Base-by-base conservation (phyloP, 2,113 vertebrate species). In the Picathartes gymnocephalus region DNA sequence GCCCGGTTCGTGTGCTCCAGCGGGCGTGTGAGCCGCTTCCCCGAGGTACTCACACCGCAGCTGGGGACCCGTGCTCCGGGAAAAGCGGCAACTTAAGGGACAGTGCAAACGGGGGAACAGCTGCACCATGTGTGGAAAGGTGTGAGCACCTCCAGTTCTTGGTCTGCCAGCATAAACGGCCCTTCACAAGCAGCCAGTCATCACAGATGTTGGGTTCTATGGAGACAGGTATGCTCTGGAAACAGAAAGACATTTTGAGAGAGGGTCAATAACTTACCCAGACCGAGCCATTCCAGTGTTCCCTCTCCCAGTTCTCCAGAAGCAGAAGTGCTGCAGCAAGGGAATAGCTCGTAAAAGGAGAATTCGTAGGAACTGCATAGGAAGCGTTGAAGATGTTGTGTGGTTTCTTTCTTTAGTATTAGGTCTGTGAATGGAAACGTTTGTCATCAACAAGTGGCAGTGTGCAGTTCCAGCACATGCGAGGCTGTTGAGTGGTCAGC, bases 121-220 rank as follows among this genome's bases (percentile, higher is more conserved):
- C 57, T 3, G 51, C 40, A 10, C 3, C 74, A 0, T 3, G 3
- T 3, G 4, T 1, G 6, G 70, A 12, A 39, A 45, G 54, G 76
- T 10, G 62, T 5, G 79, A 53, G 58, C 54, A 3, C 19, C n/a
- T 28, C 37, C 3, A 0, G 15, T 0, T 18, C 37, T 40, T 2
- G 30, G 4, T 30, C 17, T 48, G 40, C 39, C 28, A 1, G 23
- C 6, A 3, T 3, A 4, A n/a, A 37, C 13, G 11, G 2, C 6
- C 4, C 56, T 44, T 53, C 22, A 5, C 42, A 22, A 4, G 15
- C 53, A 14, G 16, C 31, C n/a, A 10, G 1, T 9, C 18, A 2
- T 3, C 27, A 4, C 39, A 16, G 25, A 2, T 11, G n/a, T 9
- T 16, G 3, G 2, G 1, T 28, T 56, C 56, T 14, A 2, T n/a